A percentile compares a stretch with the other conserved stretches of the same genome.
Evolutionary conservation across 2,797 vertebrate species (phyloP).

Genomic region (Anguilla pacifica): DNA sequence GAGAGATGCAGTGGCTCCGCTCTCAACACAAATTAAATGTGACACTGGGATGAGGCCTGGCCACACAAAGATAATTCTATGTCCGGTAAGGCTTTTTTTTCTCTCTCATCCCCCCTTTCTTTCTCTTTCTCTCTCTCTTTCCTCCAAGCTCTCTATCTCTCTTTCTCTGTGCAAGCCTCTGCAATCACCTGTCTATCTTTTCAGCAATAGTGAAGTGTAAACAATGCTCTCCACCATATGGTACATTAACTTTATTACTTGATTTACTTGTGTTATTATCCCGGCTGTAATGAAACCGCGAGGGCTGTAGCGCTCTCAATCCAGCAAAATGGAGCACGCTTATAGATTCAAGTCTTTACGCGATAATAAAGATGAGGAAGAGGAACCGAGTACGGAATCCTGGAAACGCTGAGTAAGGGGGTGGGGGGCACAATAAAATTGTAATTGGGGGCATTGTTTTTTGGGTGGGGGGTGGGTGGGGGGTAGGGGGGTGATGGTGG

Average conservation of each 20-base stretch:
- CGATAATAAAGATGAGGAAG: slow-evolving; percentile 36
- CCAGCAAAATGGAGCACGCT: slow-evolving; percentile 31
- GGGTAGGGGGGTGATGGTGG: not conserved
- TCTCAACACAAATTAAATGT: slow-evolving; percentile 58
- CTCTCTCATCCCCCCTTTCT: slow-evolving; percentile 4
- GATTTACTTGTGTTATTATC: slow-evolving; percentile 35
- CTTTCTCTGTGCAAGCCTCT: not conserved
- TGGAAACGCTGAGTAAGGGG: slow-evolving; percentile 24
- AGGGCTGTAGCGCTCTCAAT: slow-evolving; percentile 32
- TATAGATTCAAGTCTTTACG: slow-evolving; percentile 38
- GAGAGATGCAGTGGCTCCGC: slow-evolving; percentile 47
- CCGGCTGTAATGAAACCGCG: slow-evolving; percentile 34
- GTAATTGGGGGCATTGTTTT: slow-evolving; percentile 10
- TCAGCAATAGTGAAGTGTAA: slow-evolving; percentile 40
- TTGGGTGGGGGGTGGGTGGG: not conserved
- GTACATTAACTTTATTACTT: slow-evolving; percentile 42
- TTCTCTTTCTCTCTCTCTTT: slow-evolving; percentile 9
- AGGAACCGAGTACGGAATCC: slow-evolving; percentile 17
- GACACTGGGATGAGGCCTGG: slow-evolving; percentile 52
- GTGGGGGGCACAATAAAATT: slow-evolving; percentile 14
- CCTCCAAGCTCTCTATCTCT: not conserved
- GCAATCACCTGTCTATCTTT: slow-evolving; percentile 29
- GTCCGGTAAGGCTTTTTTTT: slow-evolving; percentile 35
- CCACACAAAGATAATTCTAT: slow-evolving; percentile 51
- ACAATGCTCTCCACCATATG: slow-evolving; percentile 38